Base-by-base conservation (phyloP, 2,797 vertebrate genomes). In the Xenopus petersii region DNA sequence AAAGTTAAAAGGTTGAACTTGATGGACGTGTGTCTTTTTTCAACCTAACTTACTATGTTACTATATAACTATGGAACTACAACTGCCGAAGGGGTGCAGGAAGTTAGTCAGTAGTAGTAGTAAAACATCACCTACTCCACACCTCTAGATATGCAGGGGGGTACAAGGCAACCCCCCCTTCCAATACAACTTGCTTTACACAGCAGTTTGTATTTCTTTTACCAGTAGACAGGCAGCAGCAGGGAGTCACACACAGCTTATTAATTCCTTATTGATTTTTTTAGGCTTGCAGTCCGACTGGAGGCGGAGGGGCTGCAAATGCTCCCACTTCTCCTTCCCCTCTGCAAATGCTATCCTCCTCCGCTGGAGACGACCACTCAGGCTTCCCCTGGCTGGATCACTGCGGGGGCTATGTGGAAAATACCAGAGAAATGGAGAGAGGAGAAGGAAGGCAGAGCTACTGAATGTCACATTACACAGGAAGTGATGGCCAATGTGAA, bases 321-420 rank as follows among this genome's bases (percentile, higher is more conserved):
- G 60, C n/a, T 46, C 76, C 75, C 51, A 56, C 71, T 15, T 13
- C 56, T 66, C 66, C 66, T 61, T 64, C 71, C 71, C 66, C 24
- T 60, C 58, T 1, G 58, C n/a, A 49, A 51, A 61, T 21, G 67
- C 51, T 63, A 56, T 77, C 70, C 64, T 70, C 67, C 76, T 46
- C 71, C 61, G 76, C 71, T 65, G 49, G 71, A 78, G 71, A 78
- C 55, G 73, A 73, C 66, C 71, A 78, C 62, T 60, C 42, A 66
- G 76, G 76, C 71, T 79, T 79, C 71, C 76, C 71, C 71, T 79
- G 66, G 60, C 49, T 64, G 5, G 62, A 13, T 64, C 30, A n/a
- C 8, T 74, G 71, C 70, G 75, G 75, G 75, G 75, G 75, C 64
- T 66, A 64, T 11, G 63, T 54, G 58, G 75, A 73, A 67, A 61